Conservation (phyloP, 2,888 invertebrate genomes). For the Siphonodentalium dalli region DNA sequence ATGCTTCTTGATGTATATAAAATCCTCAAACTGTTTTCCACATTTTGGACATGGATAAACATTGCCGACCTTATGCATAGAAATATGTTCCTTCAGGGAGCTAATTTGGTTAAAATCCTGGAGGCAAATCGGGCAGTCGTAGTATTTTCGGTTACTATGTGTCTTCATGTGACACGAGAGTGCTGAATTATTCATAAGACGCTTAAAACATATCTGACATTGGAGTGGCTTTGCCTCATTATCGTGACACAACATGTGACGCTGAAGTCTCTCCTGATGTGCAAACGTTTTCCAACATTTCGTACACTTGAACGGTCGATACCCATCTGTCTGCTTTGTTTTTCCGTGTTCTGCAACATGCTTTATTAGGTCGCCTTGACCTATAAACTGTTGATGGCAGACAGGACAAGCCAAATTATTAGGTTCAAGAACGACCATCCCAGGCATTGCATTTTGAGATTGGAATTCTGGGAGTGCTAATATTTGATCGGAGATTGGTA, state of each 20-base stretch:
- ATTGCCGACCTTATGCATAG: slow-evolving; percentile 72
- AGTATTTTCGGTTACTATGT: slow-evolving; percentile 72
- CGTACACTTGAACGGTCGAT: slow-evolving; percentile 71
- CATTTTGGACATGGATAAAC: slow-evolving; percentile 77
- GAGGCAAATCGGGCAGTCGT: slow-evolving; percentile 79
- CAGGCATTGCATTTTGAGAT: background rate
- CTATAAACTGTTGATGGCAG: slow-evolving; percentile 59
- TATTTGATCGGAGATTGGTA: background rate
- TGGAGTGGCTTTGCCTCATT: slow-evolving; percentile 74
- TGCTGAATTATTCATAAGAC: slow-evolving; percentile 77
- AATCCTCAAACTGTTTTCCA: slow-evolving; percentile 74
- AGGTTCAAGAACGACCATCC: slow-evolving; percentile 23
- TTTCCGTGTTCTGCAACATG: slow-evolving; percentile 65
- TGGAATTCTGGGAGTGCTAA: background rate
- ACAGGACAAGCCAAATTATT: slow-evolving; percentile 58
- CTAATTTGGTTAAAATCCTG: slow-evolving; percentile 70
- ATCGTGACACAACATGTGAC: slow-evolving; percentile 73
- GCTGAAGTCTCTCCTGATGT: slow-evolving; percentile 71
- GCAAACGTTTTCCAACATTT: slow-evolving; percentile 75
- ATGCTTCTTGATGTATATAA: slow-evolving; percentile 77
- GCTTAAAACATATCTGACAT: slow-evolving; percentile 67
- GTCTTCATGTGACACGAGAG: slow-evolving; percentile 77
- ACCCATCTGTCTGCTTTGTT: slow-evolving; percentile 47
- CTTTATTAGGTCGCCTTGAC: slow-evolving; percentile 65
- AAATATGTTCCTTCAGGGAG: slow-evolving; percentile 73